Evolutionary conservation across 1,140 invertebrate species (phyloP), one percentile per base, ranked within the genome.

Genomic region (Drosophila orosa): DNA sequence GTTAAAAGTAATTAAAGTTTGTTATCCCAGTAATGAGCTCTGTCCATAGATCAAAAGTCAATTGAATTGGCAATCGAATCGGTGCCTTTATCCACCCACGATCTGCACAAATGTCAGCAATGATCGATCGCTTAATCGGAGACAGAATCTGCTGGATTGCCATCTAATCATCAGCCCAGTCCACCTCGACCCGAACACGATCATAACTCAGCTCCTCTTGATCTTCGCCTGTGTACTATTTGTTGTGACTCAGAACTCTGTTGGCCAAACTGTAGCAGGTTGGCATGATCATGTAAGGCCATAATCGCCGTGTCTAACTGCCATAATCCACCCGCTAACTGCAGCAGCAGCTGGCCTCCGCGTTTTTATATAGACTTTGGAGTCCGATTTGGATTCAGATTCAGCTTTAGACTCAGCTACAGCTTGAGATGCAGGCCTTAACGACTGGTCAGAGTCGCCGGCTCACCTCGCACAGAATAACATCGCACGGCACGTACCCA

Each of bases 261-360:
- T 65, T 63, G 67, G 69, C 59, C 62, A 83, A 86, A 86, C 63
- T 87, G 82, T 86, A 87, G 74, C 82, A 86, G 45, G 33, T 69
- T 56, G 42, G 29, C 29, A 13, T 48, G 50, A 22, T 27, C 83
- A 82, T 87, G 86, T 83, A 79, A 76, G 75, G 69, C 31, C 82
- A 86, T 59, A 83, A 85, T 77, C 48, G 57, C 37, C 33, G 6
- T 73, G 68, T 31, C 57, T 73, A 61, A 61, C 68, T 69, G 65
- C 50, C 60, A 40, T 73, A 59, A 75, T 86, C 82, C 83, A 86
- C 82, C 83, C 82, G 82, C 82, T 59, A 78, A 69, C 52, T 58
- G 63, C 61, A 65, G 71, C 61, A 65, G 71, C 80, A 72, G 80
- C 76, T 83, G 73, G 74, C 80, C 75, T 50, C 61, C 56, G 65